These are phyloP conservation scores for Heterohyrax brucei DNA, from an alignment of 2,797 vertebrate species.

Conservation along the genomic window DNA sequence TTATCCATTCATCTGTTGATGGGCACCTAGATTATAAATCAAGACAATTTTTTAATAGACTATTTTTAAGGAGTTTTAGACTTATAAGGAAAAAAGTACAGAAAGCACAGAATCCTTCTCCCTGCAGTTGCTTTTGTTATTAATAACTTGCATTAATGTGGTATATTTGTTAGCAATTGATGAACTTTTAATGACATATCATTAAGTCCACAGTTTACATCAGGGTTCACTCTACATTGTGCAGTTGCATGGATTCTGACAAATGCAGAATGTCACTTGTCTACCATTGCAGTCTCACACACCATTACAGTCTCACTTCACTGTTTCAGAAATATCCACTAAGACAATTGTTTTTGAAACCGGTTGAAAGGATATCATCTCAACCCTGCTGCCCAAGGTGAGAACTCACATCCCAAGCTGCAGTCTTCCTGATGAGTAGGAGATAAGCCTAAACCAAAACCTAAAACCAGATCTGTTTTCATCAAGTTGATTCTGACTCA, in stretches of 20 bases:
- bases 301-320: neutral
- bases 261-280: neutral
- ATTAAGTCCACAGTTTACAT: neutral
- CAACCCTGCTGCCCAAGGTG: neutral
- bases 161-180: neutral
- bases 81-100: neutral
- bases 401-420: neutral
- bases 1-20: no score
- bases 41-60: neutral
- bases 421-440: neutral
- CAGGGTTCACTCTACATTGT: no score
- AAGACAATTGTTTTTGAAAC: slow-evolving; percentile 26
- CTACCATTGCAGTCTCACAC: neutral
- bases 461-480: no score
- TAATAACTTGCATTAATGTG: neutral
- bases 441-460: neutral
- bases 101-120: neutral
- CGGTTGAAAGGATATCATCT: neutral
- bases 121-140: neutral
- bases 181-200: neutral
- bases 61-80: neutral
- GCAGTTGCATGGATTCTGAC: neutral
- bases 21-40: neutral
- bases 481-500: no score
- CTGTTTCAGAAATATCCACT: neutral